Conservation (phyloP, 2,113 vertebrate genomes). For the Dicerorhinus sumatrensis region DNA sequence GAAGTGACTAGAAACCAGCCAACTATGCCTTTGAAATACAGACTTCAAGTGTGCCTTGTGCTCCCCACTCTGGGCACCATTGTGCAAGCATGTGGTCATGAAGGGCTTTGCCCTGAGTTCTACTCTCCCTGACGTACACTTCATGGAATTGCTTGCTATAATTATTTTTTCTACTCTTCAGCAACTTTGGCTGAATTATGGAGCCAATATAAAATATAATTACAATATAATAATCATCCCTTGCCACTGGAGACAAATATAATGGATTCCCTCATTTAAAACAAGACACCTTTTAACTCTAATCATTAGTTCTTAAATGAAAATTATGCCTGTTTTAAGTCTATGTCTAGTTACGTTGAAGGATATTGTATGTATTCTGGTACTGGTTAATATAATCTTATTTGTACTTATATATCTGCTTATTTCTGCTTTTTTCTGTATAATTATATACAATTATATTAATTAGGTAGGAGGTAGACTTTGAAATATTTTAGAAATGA, state of each 20-base stretch:
- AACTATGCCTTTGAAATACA: neutral
- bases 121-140: neutral
- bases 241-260: conserved; percentile 67
- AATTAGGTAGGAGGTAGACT: conserved; percentile 47
- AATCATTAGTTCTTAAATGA: conserved; percentile 61
- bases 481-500: conserved; percentile 46
- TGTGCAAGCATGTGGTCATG: neutral
- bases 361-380: conserved; percentile 52
- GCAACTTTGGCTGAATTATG: conserved; percentile 72
- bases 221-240: conserved; percentile 71
- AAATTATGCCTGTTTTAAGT: conserved; percentile 70
- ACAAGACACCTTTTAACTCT: conserved; percentile 57
- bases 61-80: neutral
- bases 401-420: too few species aligned
- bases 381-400: conserved; percentile 40
- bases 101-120: neutral
- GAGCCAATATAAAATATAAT: conserved; percentile 67
- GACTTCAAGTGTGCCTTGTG: neutral
- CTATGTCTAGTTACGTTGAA: conserved; percentile 51
- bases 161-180: conserved; percentile 71
- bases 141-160: conserved; percentile 29
- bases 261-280: conserved; percentile 67
- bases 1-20: neutral
- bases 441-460: conserved; percentile 66
- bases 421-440: conserved; percentile 57